Conservation (phyloP, 2,113 vertebrate species). For the Hippocampus barbouri region DNA sequence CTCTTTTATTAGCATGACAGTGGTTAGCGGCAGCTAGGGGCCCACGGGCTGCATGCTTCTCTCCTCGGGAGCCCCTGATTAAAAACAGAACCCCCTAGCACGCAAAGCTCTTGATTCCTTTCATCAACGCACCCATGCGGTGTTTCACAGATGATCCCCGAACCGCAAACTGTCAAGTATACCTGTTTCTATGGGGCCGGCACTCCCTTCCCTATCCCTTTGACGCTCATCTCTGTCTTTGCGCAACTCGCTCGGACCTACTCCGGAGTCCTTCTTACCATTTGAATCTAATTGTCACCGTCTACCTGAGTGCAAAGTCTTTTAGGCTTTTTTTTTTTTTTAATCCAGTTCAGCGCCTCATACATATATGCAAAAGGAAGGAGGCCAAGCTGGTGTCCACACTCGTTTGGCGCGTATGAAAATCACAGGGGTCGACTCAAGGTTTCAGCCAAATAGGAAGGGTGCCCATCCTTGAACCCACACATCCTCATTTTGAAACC, state of each 20-base stretch:
- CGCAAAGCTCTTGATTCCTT: constrained; percentile 62
- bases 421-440: constrained; percentile 50
- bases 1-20: constrained; percentile 77
- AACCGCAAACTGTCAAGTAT: constrained; percentile 67
- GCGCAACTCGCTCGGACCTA: constrained; percentile 41
- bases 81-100: constrained; percentile 70
- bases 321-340: constrained; percentile 16
- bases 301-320: constrained; percentile 47
- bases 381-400: constrained; percentile 27
- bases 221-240: constrained; percentile 43
- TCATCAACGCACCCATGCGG: constrained; percentile 62
- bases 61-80: constrained; percentile 73
- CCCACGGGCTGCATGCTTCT: constrained; percentile 57
- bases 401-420: constrained; percentile 37
- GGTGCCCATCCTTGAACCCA: constrained; percentile 38
- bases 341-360: constrained; percentile 30
- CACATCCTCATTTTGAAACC: not conserved
- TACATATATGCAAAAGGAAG: constrained; percentile 51
- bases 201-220: constrained; percentile 44
- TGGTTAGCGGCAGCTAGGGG: constrained; percentile 61
- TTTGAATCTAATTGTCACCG: constrained; percentile 57
- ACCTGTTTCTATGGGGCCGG: constrained; percentile 63
- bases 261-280: constrained; percentile 51
- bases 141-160: constrained; percentile 61
- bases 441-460: constrained; percentile 50